A percentile compares a stretch with the other conserved stretches of the same genome.
Conservation (phyloP, 2,113 vertebrate species). For the Saguinus imperator region DNA sequence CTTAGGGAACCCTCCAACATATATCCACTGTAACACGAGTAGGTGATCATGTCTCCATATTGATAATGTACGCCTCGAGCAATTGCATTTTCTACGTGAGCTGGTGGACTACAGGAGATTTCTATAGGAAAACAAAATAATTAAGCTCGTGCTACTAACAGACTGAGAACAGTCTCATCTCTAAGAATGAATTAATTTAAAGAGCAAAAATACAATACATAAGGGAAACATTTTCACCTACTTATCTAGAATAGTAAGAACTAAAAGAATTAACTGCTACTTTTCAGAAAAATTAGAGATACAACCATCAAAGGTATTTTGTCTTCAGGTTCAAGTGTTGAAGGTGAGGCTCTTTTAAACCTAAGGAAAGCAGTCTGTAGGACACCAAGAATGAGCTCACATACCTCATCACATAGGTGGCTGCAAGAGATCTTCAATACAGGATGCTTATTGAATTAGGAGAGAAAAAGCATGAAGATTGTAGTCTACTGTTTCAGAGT, state of each 20-base stretch:
- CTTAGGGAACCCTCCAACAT: constrained; percentile 92
- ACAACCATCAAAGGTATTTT: background rate
- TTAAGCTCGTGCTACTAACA: background rate
- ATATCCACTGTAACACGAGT: constrained; percentile 96
- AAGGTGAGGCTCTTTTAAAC: background rate
- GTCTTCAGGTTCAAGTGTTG: background rate
- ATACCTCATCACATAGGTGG: background rate
- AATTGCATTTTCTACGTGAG: constrained; percentile 91
- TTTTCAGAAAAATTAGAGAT: background rate
- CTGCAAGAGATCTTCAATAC: background rate
- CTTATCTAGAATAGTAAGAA: background rate
- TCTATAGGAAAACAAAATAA: constrained; percentile 85
- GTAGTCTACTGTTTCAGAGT: background rate
- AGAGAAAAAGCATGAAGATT: background rate
- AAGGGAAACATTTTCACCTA: background rate
- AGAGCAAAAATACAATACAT: background rate
- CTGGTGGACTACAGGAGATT: constrained; percentile 94
- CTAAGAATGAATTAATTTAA: background rate
- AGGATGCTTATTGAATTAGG: background rate
- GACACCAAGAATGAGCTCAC: background rate
- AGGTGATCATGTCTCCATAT: constrained; percentile 94
- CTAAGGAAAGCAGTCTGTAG: background rate
- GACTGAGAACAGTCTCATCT: background rate
- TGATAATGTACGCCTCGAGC: constrained; percentile 92
- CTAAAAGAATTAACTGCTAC: background rate